phyloP scores from a whole-genome alignment of 1,140 invertebrate genomes.

The Hylaeus anthracinus region DNA sequence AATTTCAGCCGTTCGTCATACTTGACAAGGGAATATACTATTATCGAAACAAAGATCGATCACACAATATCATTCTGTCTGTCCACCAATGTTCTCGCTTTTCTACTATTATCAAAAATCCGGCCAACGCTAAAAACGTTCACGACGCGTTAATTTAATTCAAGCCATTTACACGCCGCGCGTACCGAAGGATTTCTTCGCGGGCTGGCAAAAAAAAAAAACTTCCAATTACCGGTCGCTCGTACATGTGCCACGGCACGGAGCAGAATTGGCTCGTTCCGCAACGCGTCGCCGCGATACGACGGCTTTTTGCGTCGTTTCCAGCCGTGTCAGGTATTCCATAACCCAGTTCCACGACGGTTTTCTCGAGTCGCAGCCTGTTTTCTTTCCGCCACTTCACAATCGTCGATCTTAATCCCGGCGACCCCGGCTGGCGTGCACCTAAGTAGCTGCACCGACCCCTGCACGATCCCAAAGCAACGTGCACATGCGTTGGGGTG shows the following conservation, averaged over 20 bases:
- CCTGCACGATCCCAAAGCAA: neutral
- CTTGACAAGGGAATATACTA: no score
- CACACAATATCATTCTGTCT: no score
- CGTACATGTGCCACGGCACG: neutral
- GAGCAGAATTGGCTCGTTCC: neutral
- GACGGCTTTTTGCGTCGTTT: neutral
- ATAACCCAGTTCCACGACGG: constrained; percentile 21
- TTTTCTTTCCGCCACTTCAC: constrained; percentile 41
- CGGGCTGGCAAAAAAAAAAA: neutral
- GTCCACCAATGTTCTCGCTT: no score
- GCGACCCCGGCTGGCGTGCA: constrained; percentile 30
- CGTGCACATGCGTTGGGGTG: constrained; percentile 1
- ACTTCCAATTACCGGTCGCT: constrained; percentile 15
- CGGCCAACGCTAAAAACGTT: no score
- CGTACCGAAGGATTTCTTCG: neutral
- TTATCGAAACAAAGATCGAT: no score
- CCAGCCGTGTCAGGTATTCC: neutral
- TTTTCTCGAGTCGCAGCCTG: constrained; percentile 12
- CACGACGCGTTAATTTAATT: neutral
- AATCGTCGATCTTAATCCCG: constrained; percentile 35
- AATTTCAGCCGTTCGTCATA: no score
- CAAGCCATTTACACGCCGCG: neutral
- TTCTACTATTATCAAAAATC: no score
- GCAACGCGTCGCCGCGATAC: constrained; percentile 8
- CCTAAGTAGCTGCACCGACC: constrained; percentile 40